These are phyloP conservation scores for Sebastiscus albofasciatus DNA, from an alignment of 2,797 vertebrate species.

Conservation along the genomic window DNA sequence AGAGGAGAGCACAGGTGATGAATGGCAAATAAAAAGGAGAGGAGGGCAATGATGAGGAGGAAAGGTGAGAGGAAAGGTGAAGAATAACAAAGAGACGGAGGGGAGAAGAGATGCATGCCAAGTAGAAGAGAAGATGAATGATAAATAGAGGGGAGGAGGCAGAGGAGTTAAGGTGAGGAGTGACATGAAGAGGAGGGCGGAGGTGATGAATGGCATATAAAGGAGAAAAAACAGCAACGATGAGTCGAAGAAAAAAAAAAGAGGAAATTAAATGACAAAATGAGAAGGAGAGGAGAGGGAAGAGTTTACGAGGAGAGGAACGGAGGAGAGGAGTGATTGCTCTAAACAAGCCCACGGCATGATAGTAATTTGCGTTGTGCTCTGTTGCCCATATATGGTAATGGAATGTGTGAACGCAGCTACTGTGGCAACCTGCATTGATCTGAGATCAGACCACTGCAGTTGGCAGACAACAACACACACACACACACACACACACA, in stretches of 20 bases:
- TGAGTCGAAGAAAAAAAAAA: background rate
- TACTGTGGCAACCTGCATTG: constrained; percentile 64
- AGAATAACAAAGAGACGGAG: constrained; percentile 49
- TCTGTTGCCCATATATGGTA: constrained; percentile 68
- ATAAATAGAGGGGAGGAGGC: background rate
- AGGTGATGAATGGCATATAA: constrained; percentile 14
- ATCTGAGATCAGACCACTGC: constrained; percentile 49
- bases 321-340: constrained; percentile 22
- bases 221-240: background rate
- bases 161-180: background rate
- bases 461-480: constrained; percentile 11
- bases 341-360: constrained; percentile 44
- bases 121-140: constrained; percentile 19
- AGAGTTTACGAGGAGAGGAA: background rate
- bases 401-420: constrained; percentile 66
- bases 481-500: background rate
- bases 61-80: constrained; percentile 52
- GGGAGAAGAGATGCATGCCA: constrained; percentile 39
- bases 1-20: constrained; percentile 40
- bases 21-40: constrained; percentile 60
- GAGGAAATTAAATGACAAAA: constrained; percentile 25
- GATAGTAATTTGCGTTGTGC: constrained; percentile 52
- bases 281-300: constrained; percentile 1
- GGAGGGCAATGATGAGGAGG: constrained; percentile 51
- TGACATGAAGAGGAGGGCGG: background rate